Base-by-base conservation (phyloP, 23 tunicate genomes). In the Styela clava region DNA sequence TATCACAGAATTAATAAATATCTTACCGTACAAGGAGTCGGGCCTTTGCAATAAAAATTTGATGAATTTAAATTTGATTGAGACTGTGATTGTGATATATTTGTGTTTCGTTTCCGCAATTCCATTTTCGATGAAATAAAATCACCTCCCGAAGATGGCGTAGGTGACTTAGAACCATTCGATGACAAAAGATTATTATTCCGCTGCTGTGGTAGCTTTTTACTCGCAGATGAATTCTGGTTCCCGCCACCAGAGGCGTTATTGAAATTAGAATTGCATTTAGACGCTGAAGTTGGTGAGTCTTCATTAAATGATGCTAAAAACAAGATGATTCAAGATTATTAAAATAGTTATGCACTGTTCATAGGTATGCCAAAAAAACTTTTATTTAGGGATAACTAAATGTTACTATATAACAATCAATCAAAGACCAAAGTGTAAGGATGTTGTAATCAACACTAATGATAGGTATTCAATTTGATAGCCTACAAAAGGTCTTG, bases 271-370 rank as follows among this genome's bases (percentile, higher is more conserved):
- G 30, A 67, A 1, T 27, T 29, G 0, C 1, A 1, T 67, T 67
- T 67, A 16, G 71, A 67, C 19, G 71, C 31, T 29, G 71, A 29
- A 67, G 71, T 67, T 29, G 71, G 71, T 25, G 71, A 67, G 24
- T 29, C 31, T 25, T 67, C 71, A 67, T 67, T 67, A 67, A 27
- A 25, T 16, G 71, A 67, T 67, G 71, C 71, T 67, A 24, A 29
- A 29, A 44, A 44, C 12, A n/a, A n/a, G n/a, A n/a, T n/a, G n/a
- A n/a, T n/a, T n/a, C n/a, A n/a, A n/a, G n/a, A n/a, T n/a, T n/a
- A n/a, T n/a, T 61, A 61, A 61, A 61, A 61, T 61, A 0, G n/a
- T 21, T 61, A 61, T 61, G 0, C 0, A 23, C 22, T 61, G 22
- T 61, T 61, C 0, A 61, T 21, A 61, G 64, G 22, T 0, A 61